A percentile compares a stretch with the other conserved stretches of the same genome.
Evolutionary conservation across 2,113 vertebrate genomes (phyloP).

Genomic region (Dicentrarchus labrax): DNA sequence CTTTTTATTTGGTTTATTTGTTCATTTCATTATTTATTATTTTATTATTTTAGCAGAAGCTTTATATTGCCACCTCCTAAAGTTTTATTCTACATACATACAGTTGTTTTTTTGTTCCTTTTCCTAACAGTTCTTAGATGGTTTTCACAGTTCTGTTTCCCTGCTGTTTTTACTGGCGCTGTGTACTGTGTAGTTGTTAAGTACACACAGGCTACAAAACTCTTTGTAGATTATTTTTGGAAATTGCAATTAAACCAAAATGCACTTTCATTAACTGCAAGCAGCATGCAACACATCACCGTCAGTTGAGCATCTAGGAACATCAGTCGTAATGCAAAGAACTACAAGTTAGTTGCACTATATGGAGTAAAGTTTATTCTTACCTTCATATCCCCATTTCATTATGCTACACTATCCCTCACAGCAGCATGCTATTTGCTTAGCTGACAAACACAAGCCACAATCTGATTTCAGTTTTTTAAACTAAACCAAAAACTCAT

Average conservation of each 20-base stretch:
- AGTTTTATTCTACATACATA: not conserved
- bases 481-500: not conserved
- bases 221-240: constrained; percentile 47
- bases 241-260: constrained; percentile 35
- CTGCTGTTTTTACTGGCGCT: constrained; percentile 40
- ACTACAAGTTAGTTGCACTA: not conserved
- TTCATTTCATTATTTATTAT: not conserved
- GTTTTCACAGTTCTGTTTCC: constrained; percentile 1
- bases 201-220: constrained; percentile 17
- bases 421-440: not conserved
- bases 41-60: constrained; percentile 16
- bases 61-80: constrained; percentile 6
- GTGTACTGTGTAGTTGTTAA: constrained; percentile 19
- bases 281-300: constrained; percentile 3
- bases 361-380: not conserved
- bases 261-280: constrained; percentile 27
- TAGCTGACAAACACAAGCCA: not conserved
- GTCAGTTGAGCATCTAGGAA: not conserved
- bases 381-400: not conserved
- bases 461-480: not conserved
- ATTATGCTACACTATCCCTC: not conserved
- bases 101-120: constrained; percentile 35
- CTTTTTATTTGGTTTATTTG: constrained; percentile 15
- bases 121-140: constrained; percentile 6
- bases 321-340: not conserved